Conservation (phyloP, 2,888 invertebrate species). For the Agrotis ipsilon region DNA sequence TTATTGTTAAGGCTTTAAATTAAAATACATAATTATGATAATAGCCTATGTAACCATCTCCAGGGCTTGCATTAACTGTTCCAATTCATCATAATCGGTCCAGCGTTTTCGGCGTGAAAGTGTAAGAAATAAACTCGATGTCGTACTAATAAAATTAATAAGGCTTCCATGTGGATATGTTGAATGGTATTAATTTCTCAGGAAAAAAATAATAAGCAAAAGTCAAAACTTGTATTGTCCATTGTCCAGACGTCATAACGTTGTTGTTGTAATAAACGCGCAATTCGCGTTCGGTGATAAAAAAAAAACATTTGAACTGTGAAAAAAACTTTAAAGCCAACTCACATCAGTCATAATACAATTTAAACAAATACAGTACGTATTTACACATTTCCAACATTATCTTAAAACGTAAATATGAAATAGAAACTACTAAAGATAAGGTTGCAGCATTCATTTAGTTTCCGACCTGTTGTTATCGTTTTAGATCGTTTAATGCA, state of each 20-base stretch:
- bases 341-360: slow-evolving; percentile 52
- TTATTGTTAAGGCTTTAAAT: slow-evolving; percentile 17
- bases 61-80: too few relatives aligned
- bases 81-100: too few relatives aligned
- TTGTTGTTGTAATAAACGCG: slow-evolving; percentile 13
- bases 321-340: slow-evolving; percentile 34
- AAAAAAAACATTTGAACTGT: slow-evolving; percentile 40
- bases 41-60: too few relatives aligned
- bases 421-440: slow-evolving; percentile 64
- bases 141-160: too few relatives aligned
- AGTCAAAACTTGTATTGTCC: slow-evolving; percentile 34
- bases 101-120: too few relatives aligned
- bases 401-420: slow-evolving; percentile 74
- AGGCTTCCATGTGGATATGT: neutral
- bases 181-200: slow-evolving; percentile 20
- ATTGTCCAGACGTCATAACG: slow-evolving; percentile 14
- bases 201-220: slow-evolving; percentile 18
- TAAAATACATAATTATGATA: too few relatives aligned
- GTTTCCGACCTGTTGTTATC: slow-evolving; percentile 56
- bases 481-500: slow-evolving; percentile 50
- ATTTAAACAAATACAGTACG: slow-evolving; percentile 62
- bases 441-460: slow-evolving; percentile 65
- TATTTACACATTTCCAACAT: slow-evolving; percentile 64
- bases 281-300: slow-evolving; percentile 43
- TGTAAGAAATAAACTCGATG: too few relatives aligned